Base-by-base conservation (phyloP, 2,888 invertebrate species). In the Volucella bombylans region DNA sequence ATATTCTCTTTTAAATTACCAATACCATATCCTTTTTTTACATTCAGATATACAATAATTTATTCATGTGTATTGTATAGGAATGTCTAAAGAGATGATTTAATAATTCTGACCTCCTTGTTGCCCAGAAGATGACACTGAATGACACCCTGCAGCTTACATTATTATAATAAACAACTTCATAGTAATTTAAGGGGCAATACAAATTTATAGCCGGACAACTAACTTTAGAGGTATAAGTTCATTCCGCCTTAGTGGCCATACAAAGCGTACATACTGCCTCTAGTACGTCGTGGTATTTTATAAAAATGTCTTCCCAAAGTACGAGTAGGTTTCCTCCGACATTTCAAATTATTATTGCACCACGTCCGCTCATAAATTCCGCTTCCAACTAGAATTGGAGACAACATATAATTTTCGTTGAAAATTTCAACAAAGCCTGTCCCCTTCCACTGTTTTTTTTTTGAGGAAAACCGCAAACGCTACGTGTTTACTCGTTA, bases 341-440 rank as follows among this genome's bases (percentile, higher is more conserved):
- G 31, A 31, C 18, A 62, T 61, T 61, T 54, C 6, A 65, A 79
- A 52, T 83, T 80, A 80, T 83, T 76, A 83, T 80, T 71, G 61
- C 69, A 45, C 67, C 39, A 50, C 65, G 50, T 71, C 74, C 74
- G 71, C 39, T 67, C 80, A 71, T 83, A 80, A 79, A 80, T 71
- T 55, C 49, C 49, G 2, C 74, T 69, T 74, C 69, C 43, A 80
- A 54, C 45, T 59, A 47, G 43, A 57, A 57, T 79, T 43, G 54
- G 59, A 59, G 57, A 79, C 79, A 82, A 52, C 68, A 68, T 73
- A 64, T 54, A 52, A 82, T 82, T 71, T 47, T 50, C 9, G 38
- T 47, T 4, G 54, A 67, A 23, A 65, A 57, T 50, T 55, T 31
- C 2, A 31, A 4, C 6, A 31, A 31, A 45, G 15, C 61, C 45